These are phyloP conservation scores for Bradypodion ventrale DNA, from an alignment of 2,797 vertebrate species.

Conservation along the genomic window DNA sequence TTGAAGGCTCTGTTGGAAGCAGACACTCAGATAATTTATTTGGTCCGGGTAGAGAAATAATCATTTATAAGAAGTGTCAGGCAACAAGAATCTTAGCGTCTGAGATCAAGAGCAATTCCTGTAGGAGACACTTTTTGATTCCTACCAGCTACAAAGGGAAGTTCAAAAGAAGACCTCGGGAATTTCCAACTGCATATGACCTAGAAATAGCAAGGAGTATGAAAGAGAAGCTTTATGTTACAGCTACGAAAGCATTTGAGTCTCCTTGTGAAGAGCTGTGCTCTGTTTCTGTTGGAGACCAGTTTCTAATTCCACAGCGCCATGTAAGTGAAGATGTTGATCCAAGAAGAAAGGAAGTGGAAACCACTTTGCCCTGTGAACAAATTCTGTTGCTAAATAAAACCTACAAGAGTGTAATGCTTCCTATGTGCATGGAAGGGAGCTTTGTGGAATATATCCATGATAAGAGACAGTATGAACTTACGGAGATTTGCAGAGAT, in stretches of 20 bases:
- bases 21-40: constrained; percentile 66
- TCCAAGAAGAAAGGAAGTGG: constrained; percentile 63
- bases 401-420: constrained; percentile 65
- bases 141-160: constrained; percentile 84
- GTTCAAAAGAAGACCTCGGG: constrained; percentile 82
- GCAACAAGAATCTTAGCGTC: constrained; percentile 80
- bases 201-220: constrained; percentile 78
- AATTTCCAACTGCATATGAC: constrained; percentile 85
- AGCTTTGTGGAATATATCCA: constrained; percentile 85
- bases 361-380: constrained; percentile 77
- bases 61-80: constrained; percentile 79
- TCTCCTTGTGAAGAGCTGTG: constrained; percentile 72
- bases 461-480: constrained; percentile 81
- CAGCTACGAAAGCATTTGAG: constrained; percentile 81
- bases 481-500: constrained; percentile 77
- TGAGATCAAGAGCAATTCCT: constrained; percentile 79
- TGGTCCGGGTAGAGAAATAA: constrained; percentile 72
- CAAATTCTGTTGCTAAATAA: constrained; percentile 71
- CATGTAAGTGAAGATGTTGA: constrained; percentile 68
- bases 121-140: constrained; percentile 82
- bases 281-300: constrained; percentile 80
- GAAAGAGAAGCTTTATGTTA: constrained; percentile 81
- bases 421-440: constrained; percentile 84
- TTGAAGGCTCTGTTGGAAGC: constrained; percentile 70
- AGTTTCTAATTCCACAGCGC: constrained; percentile 79